Conservation (phyloP, 1,140 invertebrate species). For the Apocrypta bakeri region DNA sequence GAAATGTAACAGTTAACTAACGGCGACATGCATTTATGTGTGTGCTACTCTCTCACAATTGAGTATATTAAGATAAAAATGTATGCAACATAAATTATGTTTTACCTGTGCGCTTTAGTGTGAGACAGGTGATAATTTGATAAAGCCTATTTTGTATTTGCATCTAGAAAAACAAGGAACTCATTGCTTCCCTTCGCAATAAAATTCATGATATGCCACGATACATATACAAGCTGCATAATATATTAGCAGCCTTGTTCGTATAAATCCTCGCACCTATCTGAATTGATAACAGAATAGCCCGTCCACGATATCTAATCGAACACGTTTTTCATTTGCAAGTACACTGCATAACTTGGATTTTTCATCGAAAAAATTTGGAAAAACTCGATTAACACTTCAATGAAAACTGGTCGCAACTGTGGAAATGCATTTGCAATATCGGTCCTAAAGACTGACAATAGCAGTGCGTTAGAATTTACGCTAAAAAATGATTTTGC, state of each 20-base stretch:
- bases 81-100: too few relatives aligned
- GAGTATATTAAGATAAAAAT: too few relatives aligned
- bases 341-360: background rate
- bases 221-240: background rate
- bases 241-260: background rate
- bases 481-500: background rate
- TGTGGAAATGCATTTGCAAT: too few relatives aligned
- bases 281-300: background rate
- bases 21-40: too few relatives aligned
- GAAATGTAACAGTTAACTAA: too few relatives aligned
- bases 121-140: conserved; percentile 24
- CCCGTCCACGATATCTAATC: background rate
- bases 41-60: too few relatives aligned
- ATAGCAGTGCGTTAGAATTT: background rate
- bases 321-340: background rate
- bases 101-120: too few relatives aligned
- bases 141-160: background rate
- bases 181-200: background rate
- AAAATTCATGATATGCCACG: background rate
- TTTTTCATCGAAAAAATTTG: background rate
- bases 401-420: too few relatives aligned
- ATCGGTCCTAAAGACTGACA: too few relatives aligned
- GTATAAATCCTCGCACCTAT: conserved; percentile 22
- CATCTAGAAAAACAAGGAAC: background rate
- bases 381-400: background rate